Evolutionary conservation across 2,888 invertebrate species (phyloP), one percentile per base, ranked within the genome.

Genomic region (Drosophila pegasa): DNA sequence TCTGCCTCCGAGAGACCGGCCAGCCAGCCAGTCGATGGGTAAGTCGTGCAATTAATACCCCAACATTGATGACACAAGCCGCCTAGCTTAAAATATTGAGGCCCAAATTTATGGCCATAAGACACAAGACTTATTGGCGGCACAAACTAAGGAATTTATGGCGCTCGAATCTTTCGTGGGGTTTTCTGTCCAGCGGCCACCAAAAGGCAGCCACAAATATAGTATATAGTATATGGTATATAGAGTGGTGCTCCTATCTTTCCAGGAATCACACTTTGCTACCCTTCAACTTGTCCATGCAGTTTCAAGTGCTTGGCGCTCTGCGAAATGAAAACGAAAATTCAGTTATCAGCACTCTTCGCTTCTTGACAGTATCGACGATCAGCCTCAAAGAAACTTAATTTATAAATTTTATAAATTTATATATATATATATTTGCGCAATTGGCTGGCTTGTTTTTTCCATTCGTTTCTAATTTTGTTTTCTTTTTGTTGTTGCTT

Each of bases 51-150:
- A 71, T 64, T 82, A 87, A 82, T 82, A 79, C 86, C 86, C 61
- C 64, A 70, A 68, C 45, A 35, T 60, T 85, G 88, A 86, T 83
- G 84, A 76, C 48, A 78, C 72, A 80, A 80, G 80, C 68, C 65
- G 68, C 43, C 70, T 59, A 60, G 88, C 88, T 87, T 88, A 68
- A 45, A 61, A 38, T 57, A 58, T 64, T 65, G 41, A 55, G 48
- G 14, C 31, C 47, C 52, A 67, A 62, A 88, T 78, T 82, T 87
- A 83, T 70, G 75, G 55, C 54, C 64, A 66, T 84, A 84, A 80
- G 84, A 65, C 87, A 20, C 54, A 71, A 78, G 84, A 71, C 88
- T 88, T 83, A 87, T 64, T 63, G 82, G 80, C 86, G 82, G 82
- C 71, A 47, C 40, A 65, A 62, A 66, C 63, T 56, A 59, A 65